Evolutionary conservation across 2,797 vertebrate species (phyloP), one percentile per base, ranked within the genome.

Genomic region (Anabacerthia variegaticeps): DNA sequence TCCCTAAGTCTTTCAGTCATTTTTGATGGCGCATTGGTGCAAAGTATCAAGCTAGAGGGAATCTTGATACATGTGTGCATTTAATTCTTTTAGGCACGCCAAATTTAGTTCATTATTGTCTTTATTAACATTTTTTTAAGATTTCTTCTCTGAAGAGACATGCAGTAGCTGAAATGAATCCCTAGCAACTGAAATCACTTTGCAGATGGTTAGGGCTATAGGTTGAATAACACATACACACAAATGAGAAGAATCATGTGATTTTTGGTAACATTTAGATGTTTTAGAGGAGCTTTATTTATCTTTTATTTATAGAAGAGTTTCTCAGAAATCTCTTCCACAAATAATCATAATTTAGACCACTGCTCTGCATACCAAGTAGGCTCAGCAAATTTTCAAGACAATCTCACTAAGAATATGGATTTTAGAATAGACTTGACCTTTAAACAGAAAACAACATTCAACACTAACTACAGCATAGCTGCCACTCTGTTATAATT

Each of bases 381-480:
- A 95, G 77, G 82, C 77, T 48, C 67, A 71, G 76, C 83, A 77
- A 87, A 84, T 95, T 93, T 93, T 84, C 79, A 85, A 93, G 92
- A 76, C 71, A 73, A 34, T 90, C 80, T 91, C 75, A 37, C 49
- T 80, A 92, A 85, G 91, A 94, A 82, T 92, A 84, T 96, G 74
- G 77, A 92, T 92, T 96, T 96, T 96, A 86, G 93, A 95, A 84
- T 84, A 96, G 88, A 63, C 69, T 90, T 96, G 96, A 96, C 94
- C 96, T 97, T 97, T 96, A 95, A 96, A 82, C 56, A 93, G 91
- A 94, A 96, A 95, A 84, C 88, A 94, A 16, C 77, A 67, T 93
- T 92, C 74, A 92, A 49, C 85, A 78, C 90, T 95, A 96, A 88
- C 82, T 90, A 30, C 80, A 87, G 92, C 83, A 80, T 84, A 94